Percentiles rank a stretch among this genome's conserved stretches.
phyloP scores from a whole-genome alignment of 2,797 vertebrate species.

The Spinibarbus caldwelli region DNA sequence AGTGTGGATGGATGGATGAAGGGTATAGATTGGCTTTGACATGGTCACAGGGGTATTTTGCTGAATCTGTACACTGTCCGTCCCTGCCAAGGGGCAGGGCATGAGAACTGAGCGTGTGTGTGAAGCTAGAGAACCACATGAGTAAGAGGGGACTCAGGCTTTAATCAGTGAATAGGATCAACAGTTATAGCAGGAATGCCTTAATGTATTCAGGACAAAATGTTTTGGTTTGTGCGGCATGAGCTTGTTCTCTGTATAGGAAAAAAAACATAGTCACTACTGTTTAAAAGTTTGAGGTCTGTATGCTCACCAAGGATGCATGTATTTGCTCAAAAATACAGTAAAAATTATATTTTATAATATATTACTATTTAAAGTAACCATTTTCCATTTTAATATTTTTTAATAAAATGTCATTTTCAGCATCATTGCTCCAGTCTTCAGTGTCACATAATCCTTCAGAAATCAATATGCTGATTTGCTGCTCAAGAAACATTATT shows the following conservation, averaged over 20 bases:
- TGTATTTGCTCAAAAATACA: not conserved
- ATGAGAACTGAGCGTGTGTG: constrained; percentile 38
- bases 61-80: constrained; percentile 57
- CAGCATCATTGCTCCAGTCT: not conserved
- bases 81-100: constrained; percentile 53
- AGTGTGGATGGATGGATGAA: constrained; percentile 37
- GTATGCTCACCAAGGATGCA: not conserved
- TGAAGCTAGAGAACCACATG: not conserved
- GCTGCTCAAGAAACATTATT: not conserved
- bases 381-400: not conserved
- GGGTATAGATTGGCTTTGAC: constrained; percentile 55
- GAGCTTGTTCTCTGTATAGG: not conserved
- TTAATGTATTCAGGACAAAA: constrained; percentile 22
- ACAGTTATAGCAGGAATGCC: constrained; percentile 35
- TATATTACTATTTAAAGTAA: not conserved
- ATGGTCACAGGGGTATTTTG: constrained; percentile 54
- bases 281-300: no score
- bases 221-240: not conserved
- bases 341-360: not conserved
- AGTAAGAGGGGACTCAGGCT: not conserved
- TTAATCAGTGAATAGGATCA: constrained; percentile 46
- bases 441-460: not conserved
- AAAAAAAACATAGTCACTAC: not conserved
- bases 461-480: not conserved
- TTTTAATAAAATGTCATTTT: not conserved